A percentile compares a stretch with the other conserved stretches of the same genome.
phyloP scores from a whole-genome alignment of 2,113 vertebrate genomes.

The Corythoichthys intestinalis region DNA sequence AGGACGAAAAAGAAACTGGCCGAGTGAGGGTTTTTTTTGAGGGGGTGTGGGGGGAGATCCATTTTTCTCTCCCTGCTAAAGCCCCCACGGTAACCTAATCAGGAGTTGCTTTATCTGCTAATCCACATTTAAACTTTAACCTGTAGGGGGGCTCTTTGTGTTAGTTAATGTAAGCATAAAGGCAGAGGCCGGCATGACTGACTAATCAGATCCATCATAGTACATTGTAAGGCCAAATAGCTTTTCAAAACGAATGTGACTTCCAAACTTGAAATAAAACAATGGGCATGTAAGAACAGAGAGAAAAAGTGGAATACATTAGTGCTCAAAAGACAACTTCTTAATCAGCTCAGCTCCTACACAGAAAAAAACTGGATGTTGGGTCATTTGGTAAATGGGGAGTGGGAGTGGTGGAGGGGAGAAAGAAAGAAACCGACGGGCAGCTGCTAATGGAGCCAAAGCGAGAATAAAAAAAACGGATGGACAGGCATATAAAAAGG shows the following conservation, averaged over 20 bases:
- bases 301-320: conserved; percentile 61
- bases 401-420: conserved; percentile 25
- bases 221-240: conserved; percentile 86
- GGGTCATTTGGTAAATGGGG: conserved; percentile 58
- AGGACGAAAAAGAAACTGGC: conserved; percentile 52
- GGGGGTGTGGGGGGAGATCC: conserved; percentile 76
- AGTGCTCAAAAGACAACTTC: conserved; percentile 69
- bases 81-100: conserved; percentile 88
- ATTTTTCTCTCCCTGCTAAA: conserved; percentile 69
- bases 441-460: conserved; percentile 51
- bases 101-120: conserved; percentile 94
- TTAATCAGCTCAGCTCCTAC: conserved; percentile 72
- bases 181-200: conserved; percentile 82
- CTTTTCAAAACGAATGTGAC: conserved; percentile 85
- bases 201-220: conserved; percentile 96
- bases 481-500: conserved; percentile 43
- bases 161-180: conserved; percentile 96
- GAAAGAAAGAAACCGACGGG: conserved; percentile 35
- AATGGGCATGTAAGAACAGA: conserved; percentile 49
- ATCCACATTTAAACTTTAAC: conserved; percentile 99
- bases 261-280: conserved; percentile 70
- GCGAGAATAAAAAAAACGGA: conserved; percentile 28
- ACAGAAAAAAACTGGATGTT: conserved; percentile 53
- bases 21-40: conserved; percentile 76
- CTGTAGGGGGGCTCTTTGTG: conserved; percentile 97